Conservation (phyloP, 2,888 invertebrate species). For the Podabrus alpinus region DNA sequence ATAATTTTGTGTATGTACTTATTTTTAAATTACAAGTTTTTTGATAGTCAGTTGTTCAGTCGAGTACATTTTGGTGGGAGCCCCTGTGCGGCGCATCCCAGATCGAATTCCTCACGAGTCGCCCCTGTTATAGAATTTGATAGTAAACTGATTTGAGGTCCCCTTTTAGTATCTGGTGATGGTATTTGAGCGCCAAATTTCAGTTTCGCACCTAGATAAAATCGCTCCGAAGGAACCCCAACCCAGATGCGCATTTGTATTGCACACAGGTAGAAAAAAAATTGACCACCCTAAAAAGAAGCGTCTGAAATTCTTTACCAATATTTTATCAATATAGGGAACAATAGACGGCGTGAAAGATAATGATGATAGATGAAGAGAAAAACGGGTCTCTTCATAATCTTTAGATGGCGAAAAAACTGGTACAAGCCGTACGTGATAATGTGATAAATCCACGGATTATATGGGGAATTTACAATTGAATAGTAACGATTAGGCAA, state of each 20-base stretch:
- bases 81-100: no score
- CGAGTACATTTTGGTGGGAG: no score
- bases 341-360: not conserved
- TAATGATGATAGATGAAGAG: not conserved
- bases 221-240: not conserved
- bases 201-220: not conserved
- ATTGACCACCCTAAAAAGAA: not conserved
- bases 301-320: not conserved
- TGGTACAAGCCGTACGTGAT: not conserved
- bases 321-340: not conserved
- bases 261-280: not conserved
- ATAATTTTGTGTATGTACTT: no score
- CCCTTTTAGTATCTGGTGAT: no score
- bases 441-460: not conserved
- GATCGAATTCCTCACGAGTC: not conserved
- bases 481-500: not conserved
- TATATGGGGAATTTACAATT: not conserved
- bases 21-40: no score
- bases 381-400: not conserved
- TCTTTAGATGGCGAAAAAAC: not conserved
- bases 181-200: not conserved
- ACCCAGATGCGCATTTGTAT: not conserved
- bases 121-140: not conserved
- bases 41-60: no score
- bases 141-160: not conserved